Conservation (phyloP, 92 coral and sea anemone species). For the Scolanthus callimorphus region DNA sequence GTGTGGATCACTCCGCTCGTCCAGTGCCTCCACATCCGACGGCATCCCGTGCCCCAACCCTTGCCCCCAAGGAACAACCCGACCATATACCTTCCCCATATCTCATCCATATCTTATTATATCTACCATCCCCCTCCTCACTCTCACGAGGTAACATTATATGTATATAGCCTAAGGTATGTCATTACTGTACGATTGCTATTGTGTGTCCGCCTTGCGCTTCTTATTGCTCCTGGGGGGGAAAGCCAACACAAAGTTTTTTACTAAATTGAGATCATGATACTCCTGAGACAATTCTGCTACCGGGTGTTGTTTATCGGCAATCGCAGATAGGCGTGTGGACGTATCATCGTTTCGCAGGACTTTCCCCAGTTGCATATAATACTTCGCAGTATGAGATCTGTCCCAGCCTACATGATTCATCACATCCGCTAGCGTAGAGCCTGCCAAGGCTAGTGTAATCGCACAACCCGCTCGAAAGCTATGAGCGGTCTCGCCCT, state of each 20-base stretch:
- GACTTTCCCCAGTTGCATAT: constrained; percentile 51
- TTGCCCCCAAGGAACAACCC: too few relatives aligned
- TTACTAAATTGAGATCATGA: constrained; percentile 33
- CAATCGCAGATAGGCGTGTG: constrained; percentile 26
- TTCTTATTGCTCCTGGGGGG: not conserved
- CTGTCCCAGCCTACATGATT: constrained; percentile 55
- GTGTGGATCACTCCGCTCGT: too few relatives aligned
- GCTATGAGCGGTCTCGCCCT: too few relatives aligned
- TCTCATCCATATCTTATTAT: too few relatives aligned
- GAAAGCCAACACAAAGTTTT: constrained; percentile 20
- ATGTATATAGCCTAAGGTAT: too few relatives aligned
- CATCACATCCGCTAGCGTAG: constrained; percentile 48
- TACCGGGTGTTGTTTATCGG: constrained; percentile 23
- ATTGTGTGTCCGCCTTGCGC: constrained; percentile 24
- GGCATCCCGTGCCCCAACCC: too few relatives aligned
- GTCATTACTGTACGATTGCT: too few relatives aligned
- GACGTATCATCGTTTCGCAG: constrained; percentile 26
- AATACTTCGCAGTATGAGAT: constrained; percentile 34
- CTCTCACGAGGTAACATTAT: too few relatives aligned
- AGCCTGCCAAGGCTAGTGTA: constrained; percentile 37
- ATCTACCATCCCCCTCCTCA: too few relatives aligned
- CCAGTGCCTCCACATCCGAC: too few relatives aligned
- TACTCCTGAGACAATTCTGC: constrained; percentile 17
- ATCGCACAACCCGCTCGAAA: constrained; percentile 41
- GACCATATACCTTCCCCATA: too few relatives aligned